Base-by-base conservation (phyloP, 2,113 vertebrate genomes). In the Archilochus colubris region DNA sequence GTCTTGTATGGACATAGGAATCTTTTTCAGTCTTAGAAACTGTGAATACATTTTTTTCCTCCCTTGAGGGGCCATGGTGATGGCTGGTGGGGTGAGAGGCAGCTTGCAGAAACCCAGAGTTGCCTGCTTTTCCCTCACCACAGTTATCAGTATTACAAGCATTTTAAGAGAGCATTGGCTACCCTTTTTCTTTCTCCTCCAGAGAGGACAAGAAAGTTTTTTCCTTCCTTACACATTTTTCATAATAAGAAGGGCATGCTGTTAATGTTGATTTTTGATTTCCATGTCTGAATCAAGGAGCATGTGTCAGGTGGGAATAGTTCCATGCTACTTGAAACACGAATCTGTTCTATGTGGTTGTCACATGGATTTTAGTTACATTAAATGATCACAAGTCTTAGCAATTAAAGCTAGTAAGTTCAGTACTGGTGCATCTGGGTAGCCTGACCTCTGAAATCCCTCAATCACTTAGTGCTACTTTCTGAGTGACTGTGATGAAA, bases 221-320 rank as follows among this genome's bases (percentile, higher is more conserved):
- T 40, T 23, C 22, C 10, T 22, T 22, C 46, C 19, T 31, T 2
- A 48, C 16, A 12, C n/a, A 16, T 40, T 82, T 94, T 93, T 93
- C 15, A 23, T 57, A 61, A 30, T 44, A 55, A 85, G 58, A 76
- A 87, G 79, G 31, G 1, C 13, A 61, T 90, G 12, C 28, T 76
- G 5, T 33, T 95, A 66, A 14, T 54, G 25, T 36, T 90, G 58
- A 44, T 85, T 82, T 95, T 86, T 90, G 10, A 58, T 86, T 93
- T 86, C 46, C 54, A 13, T 0, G 2, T 80, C 76, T 88, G 75
- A 90, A 85, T 54, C 62, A 57, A 89, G n/a, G 24, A 93, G 3
- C 18, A 20, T n/a, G 40, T 40, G n/a, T 93, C 86, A 48, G 7
- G 33, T 30, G 63, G 67, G 62, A 88, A 64, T 61, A 64, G 36